Base-by-base conservation (phyloP, 2,888 invertebrate genomes). In the Callinectes sapidus region DNA sequence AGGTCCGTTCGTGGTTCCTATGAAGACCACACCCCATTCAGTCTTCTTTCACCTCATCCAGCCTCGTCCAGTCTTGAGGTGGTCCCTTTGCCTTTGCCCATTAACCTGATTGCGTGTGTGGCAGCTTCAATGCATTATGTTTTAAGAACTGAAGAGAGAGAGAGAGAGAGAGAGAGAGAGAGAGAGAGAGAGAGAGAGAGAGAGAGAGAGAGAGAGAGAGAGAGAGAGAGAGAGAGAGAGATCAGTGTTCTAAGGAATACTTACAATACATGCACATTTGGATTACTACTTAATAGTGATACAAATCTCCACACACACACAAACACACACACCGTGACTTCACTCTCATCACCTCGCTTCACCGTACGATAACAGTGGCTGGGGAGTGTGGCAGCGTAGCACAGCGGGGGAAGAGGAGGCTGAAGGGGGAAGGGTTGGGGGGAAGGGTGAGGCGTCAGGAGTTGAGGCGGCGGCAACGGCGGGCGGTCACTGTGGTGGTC, bases 231-330 rank as follows among this genome's bases (percentile, higher is more conserved):
- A 55, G 55, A 55, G 55, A 55, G 55, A 55, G 55, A 55, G n/a
- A 71, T 16, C 55, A 55, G 13, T 55, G 1, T 55, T 1, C 16
- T 23, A 71, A n/a, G 23, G 6, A 71, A n/a, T 6, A 71, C 6
- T n/a, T n/a, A n/a, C n/a, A n/a, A 71, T n/a, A 23, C 6, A 18
- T 2, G n/a, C 5, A 6, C 77, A 77, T 32, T 77, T 77, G 32
- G 77, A 77, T 77, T 32, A 77, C 14, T 77, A 77, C 32, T 32
- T 77, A 77, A 16, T 16, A n/a, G 3, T 16, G 8, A 71, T n/a
- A 71, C 77, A 77, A 32, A 77, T 32, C 32, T 32, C 32, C 77
- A 77, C 77, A 77, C 77, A 77, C 77, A 77, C 77, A 77, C 77
- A 77, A 32, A 77, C 77, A 77, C 77, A 77, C 77, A 77, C 77